Conservation (phyloP, 2,888 invertebrate genomes). For the Maniola hyperantus region DNA sequence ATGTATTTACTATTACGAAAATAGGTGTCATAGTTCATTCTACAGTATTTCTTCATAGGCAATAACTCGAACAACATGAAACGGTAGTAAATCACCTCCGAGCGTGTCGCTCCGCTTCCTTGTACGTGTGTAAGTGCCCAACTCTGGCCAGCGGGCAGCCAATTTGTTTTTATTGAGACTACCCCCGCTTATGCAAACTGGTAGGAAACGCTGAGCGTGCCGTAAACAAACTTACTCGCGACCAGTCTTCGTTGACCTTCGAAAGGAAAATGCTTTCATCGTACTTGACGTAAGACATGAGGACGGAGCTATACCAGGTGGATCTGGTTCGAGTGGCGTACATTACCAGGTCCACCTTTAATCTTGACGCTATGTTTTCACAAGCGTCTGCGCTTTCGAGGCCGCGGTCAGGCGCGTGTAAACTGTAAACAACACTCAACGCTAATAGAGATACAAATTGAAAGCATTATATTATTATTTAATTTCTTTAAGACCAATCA, state of each 20-base stretch:
- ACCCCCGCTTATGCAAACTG: slow-evolving; percentile 81
- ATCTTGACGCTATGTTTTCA: slow-evolving; percentile 77
- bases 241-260: slow-evolving; percentile 58
- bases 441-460: slow-evolving; percentile 82
- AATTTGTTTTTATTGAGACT: slow-evolving; percentile 82
- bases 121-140: slow-evolving; percentile 77
- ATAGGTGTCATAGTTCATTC: slow-evolving; percentile 31
- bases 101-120: slow-evolving; percentile 75
- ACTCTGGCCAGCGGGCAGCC: slow-evolving; percentile 74
- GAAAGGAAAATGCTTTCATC: slow-evolving; percentile 41
- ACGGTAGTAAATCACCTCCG: slow-evolving; percentile 71
- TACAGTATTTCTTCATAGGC: slow-evolving; percentile 38
- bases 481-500: slow-evolving; percentile 74
- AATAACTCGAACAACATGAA: slow-evolving; percentile 46
- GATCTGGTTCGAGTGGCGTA: slow-evolving; percentile 54
- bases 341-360: slow-evolving; percentile 71
- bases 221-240: slow-evolving; percentile 74
- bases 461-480: slow-evolving; percentile 63
- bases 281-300: slow-evolving; percentile 29
- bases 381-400: slow-evolving; percentile 70
- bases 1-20: slow-evolving; percentile 13
- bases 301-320: slow-evolving; percentile 35
- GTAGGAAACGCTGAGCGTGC: slow-evolving; percentile 76
- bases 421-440: slow-evolving; percentile 79
- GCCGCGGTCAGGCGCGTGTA: slow-evolving; percentile 70